Base-by-base conservation (phyloP, 2,113 vertebrate species). In the Madoqua kirkii region DNA sequence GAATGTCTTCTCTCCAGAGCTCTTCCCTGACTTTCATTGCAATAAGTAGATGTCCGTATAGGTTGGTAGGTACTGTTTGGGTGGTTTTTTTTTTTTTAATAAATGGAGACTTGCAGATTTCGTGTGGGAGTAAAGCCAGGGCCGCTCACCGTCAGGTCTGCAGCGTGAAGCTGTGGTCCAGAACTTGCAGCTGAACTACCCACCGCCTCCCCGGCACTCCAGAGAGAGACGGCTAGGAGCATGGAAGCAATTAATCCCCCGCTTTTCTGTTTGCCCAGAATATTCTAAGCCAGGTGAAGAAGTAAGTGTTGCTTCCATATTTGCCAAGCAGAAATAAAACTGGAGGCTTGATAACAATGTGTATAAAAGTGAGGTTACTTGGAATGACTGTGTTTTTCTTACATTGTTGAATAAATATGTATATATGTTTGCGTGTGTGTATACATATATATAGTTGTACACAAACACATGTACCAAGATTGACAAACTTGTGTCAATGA, bases 191-290 rank as follows among this genome's bases (percentile, higher is more conserved):
- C 6, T 40, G 19, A 95, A 25, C 48, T 88, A 25, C 82, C 88
- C 91, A 88, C 96, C 36, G 17, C 94, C 93, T 95, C 78, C 48
- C 59, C 62, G 60, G 90, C 3, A 0, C 62, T 97, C 29, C 45
- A 74, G 43, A 45, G 64, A 74, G 31, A 89, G 88, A 67, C 11
- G 16, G 60, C 89, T 93, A 62, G 91, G 60, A 84, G 95, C 96
- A 93, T 95, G 89, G 91, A 94, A 94, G 96, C 93, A 97, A 87
- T 96, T 93, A 93, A 95, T 96, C 94, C 93, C 86, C 85, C 19
- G 71, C 81, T 91, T 91, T 76, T 95, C 91, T 95, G 85, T 93
- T 97, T 88, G 16, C 82, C 76, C 60, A 93, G 93, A 97, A 86
- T 95, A 97, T 86, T 94, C 88, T 59, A 62, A 45, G 64, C 76